Base-by-base conservation (phyloP, 2,888 invertebrate species). In the Hoplodrina ambigua region DNA sequence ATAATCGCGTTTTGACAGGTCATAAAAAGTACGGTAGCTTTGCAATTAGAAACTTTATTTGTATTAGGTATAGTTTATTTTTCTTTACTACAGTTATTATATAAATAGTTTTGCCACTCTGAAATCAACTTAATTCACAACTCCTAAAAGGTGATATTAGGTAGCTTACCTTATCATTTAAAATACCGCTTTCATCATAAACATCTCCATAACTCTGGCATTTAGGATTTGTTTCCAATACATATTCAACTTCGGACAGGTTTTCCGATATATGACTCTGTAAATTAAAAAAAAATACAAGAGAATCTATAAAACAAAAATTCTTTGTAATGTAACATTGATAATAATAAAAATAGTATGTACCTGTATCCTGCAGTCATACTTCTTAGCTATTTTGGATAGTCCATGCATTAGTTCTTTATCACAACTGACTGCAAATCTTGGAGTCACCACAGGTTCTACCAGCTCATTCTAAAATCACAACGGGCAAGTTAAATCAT, bases 201-300 rank as follows among this genome's bases (percentile, higher is more conserved):
- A 98, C 97, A 71, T 97, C 96, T 0, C 97, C 96, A 90, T 99
- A 99, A 41, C 96, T 96, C 55, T 95, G 92, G 69, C 94, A 94
- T 0, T 94, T 89, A 2, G 97, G 97, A 86, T 96, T 97, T 1
- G 95, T 87, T 56, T 96, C 85, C 72, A 96, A 92, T 0, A 98
- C 98, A 86, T 96, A 94, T 75, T 96, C 92, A 62, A 98, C 95
- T 96, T 99, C 99, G 6, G 96, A 95, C 25, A 93, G 75, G 88
- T 97, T 98, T 93, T 99, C 99, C 25, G 98, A 98, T 70, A 99
- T 97, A 88, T 99, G 99, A 64, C 97, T 98, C 98, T 99, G 93
- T 13, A 68, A 75, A 30, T 25, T 50, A 25, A 46, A 60, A 20
- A 52, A 25, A 25, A 25, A 25, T 25, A 25, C 25, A 25, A 44